Evolutionary conservation across 2,113 vertebrate genomes (phyloP).

Genomic region (Romanogobio albipinnatus): DNA sequence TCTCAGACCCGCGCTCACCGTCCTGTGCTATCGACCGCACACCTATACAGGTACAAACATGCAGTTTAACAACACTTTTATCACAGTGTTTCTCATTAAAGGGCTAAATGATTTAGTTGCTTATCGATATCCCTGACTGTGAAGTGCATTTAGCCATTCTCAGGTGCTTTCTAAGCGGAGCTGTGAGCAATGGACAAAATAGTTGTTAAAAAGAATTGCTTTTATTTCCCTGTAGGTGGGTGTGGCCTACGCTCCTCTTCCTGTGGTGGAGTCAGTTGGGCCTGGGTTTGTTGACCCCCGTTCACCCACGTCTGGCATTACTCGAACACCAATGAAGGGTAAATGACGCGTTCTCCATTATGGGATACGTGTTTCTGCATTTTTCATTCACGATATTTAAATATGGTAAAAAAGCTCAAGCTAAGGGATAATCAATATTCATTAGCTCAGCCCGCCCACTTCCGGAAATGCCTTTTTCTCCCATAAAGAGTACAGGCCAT

Average conservation of each 20-base stretch:
- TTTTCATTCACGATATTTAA: background rate
- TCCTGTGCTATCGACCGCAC: slow-evolving; percentile 81
- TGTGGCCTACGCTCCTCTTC: slow-evolving; percentile 44
- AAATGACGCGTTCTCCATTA: background rate
- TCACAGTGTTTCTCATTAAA: no score
- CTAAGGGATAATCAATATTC: background rate
- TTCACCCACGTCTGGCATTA: slow-evolving; percentile 84
- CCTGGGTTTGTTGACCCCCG: slow-evolving; percentile 77
- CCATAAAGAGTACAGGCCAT: background rate
- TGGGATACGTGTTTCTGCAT: no score
- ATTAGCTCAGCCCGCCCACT: background rate
- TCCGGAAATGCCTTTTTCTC: no score
- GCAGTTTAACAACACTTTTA: background rate
- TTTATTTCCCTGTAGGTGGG: slow-evolving; percentile 56
- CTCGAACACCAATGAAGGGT: slow-evolving; percentile 85
- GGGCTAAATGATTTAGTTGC: background rate
- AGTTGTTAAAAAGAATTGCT: background rate
- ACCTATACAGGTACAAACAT: slow-evolving; percentile 73
- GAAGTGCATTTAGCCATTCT: background rate
- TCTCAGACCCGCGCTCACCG: slow-evolving; percentile 88
- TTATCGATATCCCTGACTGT: background rate
- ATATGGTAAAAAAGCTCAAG: background rate
- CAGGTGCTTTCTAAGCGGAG: background rate
- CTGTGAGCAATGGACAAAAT: background rate
- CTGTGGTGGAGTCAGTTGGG: slow-evolving; percentile 41